These are phyloP conservation scores for Hypsibius dujardini DNA, from an alignment of 1,140 invertebrate genomes.

Conservation along the genomic window DNA sequence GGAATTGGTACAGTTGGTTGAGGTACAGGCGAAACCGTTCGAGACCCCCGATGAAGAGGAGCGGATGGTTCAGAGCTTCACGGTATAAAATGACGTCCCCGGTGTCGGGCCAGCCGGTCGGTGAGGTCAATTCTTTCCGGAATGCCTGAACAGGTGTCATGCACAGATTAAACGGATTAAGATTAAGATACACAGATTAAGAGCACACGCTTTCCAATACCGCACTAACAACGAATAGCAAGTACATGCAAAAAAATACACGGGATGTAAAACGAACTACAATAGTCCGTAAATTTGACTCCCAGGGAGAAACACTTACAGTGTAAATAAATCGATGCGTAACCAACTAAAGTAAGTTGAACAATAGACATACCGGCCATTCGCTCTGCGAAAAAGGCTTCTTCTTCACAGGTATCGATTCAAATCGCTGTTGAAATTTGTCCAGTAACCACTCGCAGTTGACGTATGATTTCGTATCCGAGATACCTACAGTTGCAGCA, in stretches of 20 bases:
- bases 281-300: no score
- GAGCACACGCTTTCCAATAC: neutral
- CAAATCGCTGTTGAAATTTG: neutral
- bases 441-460: slow-evolving; percentile 2
- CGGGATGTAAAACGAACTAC: no score
- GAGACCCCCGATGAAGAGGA: neutral
- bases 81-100: neutral
- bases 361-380: neutral
- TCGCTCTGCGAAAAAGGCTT: neutral
- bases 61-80: neutral
- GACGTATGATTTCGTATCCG: neutral
- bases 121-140: neutral
- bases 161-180: neutral
- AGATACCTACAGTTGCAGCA: neutral
- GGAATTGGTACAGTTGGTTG: neutral
- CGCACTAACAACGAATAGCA: neutral
- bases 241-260: no score
- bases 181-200: neutral
- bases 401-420: neutral
- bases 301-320: neutral
- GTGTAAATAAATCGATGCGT: neutral
- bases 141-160: neutral
- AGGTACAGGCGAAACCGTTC: slow-evolving; percentile 3
- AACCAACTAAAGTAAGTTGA: neutral
- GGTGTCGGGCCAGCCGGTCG: neutral